Conservation (phyloP, 2,888 invertebrate species). For the Hirtodrosophila alboralis region DNA sequence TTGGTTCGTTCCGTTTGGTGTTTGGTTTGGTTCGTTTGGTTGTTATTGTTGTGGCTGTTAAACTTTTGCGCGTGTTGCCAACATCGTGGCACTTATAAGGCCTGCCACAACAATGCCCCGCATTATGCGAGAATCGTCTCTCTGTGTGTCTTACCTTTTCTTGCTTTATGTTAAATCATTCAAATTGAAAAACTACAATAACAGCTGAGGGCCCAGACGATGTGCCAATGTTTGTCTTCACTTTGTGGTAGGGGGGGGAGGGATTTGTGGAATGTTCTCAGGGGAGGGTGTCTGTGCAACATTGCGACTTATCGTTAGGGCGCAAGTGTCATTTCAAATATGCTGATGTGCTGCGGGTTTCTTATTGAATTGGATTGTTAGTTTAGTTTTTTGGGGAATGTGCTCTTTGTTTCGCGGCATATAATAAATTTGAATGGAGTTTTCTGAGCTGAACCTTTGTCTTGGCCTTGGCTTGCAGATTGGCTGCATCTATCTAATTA, state of each 20-base stretch:
- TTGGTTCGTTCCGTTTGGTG: slow-evolving; percentile 5
- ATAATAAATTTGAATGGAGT: slow-evolving; percentile 58
- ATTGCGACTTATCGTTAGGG: slow-evolving; percentile 60
- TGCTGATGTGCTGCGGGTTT: slow-evolving; percentile 57
- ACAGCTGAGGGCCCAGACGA: slow-evolving; percentile 68
- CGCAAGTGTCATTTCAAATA: slow-evolving; percentile 66
- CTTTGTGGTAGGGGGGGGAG: slow-evolving; percentile 3
- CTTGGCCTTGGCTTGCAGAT: slow-evolving; percentile 30
- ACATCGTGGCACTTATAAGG: slow-evolving; percentile 66
- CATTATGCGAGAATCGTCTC: slow-evolving; percentile 49
- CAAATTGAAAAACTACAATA: slow-evolving; percentile 77
- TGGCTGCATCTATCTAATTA: slow-evolving; percentile 53
- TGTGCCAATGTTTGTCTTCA: slow-evolving; percentile 61
- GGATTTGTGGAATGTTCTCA: slow-evolving; percentile 72
- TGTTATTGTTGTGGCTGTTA: slow-evolving; percentile 54
- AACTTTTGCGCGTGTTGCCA: slow-evolving; percentile 67
- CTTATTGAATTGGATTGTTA: slow-evolving; percentile 62
- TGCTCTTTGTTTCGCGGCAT: slow-evolving; percentile 51
- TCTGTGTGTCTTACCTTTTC: slow-evolving; percentile 55
- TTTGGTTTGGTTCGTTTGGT: slow-evolving; percentile 24
- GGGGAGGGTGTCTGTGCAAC: slow-evolving; percentile 58
- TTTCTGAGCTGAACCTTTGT: slow-evolving; percentile 40
- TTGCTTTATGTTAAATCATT: slow-evolving; percentile 78
- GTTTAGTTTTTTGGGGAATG: slow-evolving; percentile 50
- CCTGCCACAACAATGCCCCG: slow-evolving; percentile 66